These are phyloP conservation scores for Drosophila helvetica DNA, from an alignment of 2,888 invertebrate genomes.

Conservation along the genomic window DNA sequence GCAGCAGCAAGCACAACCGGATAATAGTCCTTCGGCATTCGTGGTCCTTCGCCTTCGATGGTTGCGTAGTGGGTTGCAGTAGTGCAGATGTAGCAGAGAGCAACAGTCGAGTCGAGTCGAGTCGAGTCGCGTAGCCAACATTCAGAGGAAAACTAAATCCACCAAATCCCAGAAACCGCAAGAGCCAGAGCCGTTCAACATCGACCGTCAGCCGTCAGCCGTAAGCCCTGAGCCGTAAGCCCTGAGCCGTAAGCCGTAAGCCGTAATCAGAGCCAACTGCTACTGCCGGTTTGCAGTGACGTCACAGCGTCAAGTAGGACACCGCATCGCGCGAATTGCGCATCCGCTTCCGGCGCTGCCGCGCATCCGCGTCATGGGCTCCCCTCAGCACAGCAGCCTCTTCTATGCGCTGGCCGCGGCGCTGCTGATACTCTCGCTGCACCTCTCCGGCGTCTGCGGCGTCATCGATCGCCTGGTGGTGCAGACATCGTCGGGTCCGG, in stretches of 20 bases:
- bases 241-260: neutral
- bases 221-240: neutral
- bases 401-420: slow-evolving; percentile 50
- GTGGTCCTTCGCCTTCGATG: neutral
- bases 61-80: neutral
- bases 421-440: slow-evolving; percentile 75
- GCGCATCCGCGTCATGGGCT: slow-evolving; percentile 60
- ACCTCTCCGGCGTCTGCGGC: slow-evolving; percentile 77
- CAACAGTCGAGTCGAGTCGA: neutral
- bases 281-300: slow-evolving; percentile 48
- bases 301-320: slow-evolving; percentile 64
- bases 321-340: slow-evolving; percentile 32
- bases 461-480: slow-evolving; percentile 90
- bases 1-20: slow-evolving; percentile 54
- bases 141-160: neutral
- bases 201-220: neutral
- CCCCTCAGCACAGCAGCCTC: slow-evolving; percentile 42
- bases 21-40: slow-evolving; percentile 47
- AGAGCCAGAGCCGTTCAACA: neutral
- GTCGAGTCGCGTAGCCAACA: neutral
- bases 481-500: slow-evolving; percentile 91
- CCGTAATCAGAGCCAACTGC: slow-evolving; percentile 5
- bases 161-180: neutral
- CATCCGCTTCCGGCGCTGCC: slow-evolving; percentile 33
- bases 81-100: slow-evolving; percentile 9